Base-by-base conservation (phyloP, 1,140 invertebrate genomes). In the Paralvinella palmiformis region DNA sequence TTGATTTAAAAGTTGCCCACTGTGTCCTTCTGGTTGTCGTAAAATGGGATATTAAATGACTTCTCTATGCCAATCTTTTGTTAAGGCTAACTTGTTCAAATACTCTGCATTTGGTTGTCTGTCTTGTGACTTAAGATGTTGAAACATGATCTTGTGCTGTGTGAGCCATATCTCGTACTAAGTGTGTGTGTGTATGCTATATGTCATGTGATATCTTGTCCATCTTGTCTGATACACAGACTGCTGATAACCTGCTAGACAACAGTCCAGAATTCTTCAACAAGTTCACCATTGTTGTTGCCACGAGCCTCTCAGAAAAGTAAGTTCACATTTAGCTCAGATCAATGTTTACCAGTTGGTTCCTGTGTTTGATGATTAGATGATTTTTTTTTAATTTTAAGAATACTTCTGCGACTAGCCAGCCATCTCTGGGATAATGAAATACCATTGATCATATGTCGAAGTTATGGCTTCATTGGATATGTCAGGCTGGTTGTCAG, bases 391-490 rank as follows among this genome's bases (percentile, higher is more conserved):
- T 65, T 53, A 62, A 59, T 72, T 84, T 82, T 50, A 80, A 86
- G 86, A 73, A 84, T 85, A 15, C 80, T 95, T 53, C 81, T 90
- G 63, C 79, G 85, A 35, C 77, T 98, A 22, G 89, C 92, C 1
- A 85, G 87, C 71, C 86, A 88, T 68, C 78, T 97, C 56, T 97
- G 94, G 93, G 86, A 90, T 55, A 81, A 64, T 7, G 88, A 91
- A 73, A 86, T 97, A 69, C 94, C 94, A 0, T 82, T 98, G 48
- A 82, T 98, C 37, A 85, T 92, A 24, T 92, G 92, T 73, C 86
- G 88, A 69, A 91, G 91, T 67, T 88, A 95, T 78, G 96, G 96
- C 36, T 91, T 98, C 78, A 84, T 98, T 68, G 94, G 92, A 2
- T 92, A 91, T 68, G 88, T 96, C 72, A 85, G 95, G 65, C 82